A percentile compares a stretch with the other conserved stretches of the same genome.
phyloP scores from a whole-genome alignment of 1,140 invertebrate genomes.

The Drosophila ironensis region DNA sequence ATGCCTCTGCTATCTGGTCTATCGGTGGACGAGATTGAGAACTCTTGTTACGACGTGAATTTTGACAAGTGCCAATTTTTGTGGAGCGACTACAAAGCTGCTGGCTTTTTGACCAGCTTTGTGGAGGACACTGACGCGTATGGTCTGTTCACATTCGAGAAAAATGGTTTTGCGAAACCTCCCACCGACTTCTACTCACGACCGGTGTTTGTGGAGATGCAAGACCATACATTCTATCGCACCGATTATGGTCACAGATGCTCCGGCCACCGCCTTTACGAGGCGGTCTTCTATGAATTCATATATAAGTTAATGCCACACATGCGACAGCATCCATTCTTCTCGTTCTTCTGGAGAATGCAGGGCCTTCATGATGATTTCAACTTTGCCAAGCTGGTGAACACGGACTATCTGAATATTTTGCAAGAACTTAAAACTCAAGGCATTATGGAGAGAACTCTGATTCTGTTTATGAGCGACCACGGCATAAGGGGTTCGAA shows the following conservation, averaged over 20 bases:
- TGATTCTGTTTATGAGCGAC: conserved; percentile 10
- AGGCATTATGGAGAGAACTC: conserved; percentile 1
- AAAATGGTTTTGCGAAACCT: background rate
- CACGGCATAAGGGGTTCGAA: background rate
- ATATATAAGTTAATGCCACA: conserved; percentile 9
- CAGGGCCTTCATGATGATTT: background rate
- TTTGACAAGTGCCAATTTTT: conserved; percentile 8
- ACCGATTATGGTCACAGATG: background rate
- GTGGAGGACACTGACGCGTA: background rate
- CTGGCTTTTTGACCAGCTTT: background rate
- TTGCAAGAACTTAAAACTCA: background rate
- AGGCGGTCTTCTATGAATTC: background rate
- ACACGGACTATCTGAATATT: background rate
- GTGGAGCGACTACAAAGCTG: conserved; percentile 8
- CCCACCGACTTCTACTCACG: conserved; percentile 11
- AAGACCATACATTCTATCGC: background rate
- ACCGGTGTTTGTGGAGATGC: background rate
- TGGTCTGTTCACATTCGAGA: background rate
- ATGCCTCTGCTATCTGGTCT: background rate
- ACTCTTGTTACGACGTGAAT: background rate
- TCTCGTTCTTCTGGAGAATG: conserved; percentile 8
- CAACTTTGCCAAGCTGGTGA: background rate
- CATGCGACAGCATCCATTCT: background rate
- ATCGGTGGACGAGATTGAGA: background rate
- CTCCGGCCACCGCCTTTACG: background rate